Evolutionary conservation across 2,888 invertebrate genomes (phyloP), one percentile per base, ranked within the genome.

Genomic region (Unio delphinus): DNA sequence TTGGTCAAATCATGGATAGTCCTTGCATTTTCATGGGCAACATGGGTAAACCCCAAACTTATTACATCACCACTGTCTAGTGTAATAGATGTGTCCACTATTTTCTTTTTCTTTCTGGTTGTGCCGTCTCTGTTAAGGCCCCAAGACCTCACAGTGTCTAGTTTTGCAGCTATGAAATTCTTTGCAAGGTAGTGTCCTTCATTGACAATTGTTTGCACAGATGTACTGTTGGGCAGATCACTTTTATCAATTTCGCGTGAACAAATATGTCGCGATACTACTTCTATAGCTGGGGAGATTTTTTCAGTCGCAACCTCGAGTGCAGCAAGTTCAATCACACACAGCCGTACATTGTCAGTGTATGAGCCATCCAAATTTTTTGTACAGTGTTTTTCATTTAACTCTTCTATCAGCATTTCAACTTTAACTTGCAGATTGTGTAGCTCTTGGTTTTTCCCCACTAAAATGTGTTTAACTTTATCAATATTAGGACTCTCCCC

Each of bases 51-150:
- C 3, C 73, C 69, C n/a, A 73, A 64, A 23, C 55, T 64, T 73
- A 1, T 23, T 23, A 23, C 23, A 23, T 23, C 23, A 23, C 23
- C 23, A 23, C 23, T 23, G 23, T 23, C 23, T 30, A 72, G 67
- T 26, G 70, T 69, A 1, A 76, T 28, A 23, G 72, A 68, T 23
- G 76, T 76, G 55, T 76, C 76, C 1, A 76, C 8, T n/a, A 74
- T 72, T 56, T 76, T 74, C 34, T 69, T 65, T 60, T 74, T 76
- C 30, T 65, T 34, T 34, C 74, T 34, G 5, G 65, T 70, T n/a
- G 74, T 74, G 23, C 74, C 74, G 61, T 74, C 69, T 55, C 69
- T n/a, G 34, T 54, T 59, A 20, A 76, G 18, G 17, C 73, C 73
- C 69, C 68, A 76, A 58, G 64, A 65, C 61, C 63, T 57, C 11